Conservation (phyloP, 2,113 vertebrate genomes). For the Clarias magur region DNA sequence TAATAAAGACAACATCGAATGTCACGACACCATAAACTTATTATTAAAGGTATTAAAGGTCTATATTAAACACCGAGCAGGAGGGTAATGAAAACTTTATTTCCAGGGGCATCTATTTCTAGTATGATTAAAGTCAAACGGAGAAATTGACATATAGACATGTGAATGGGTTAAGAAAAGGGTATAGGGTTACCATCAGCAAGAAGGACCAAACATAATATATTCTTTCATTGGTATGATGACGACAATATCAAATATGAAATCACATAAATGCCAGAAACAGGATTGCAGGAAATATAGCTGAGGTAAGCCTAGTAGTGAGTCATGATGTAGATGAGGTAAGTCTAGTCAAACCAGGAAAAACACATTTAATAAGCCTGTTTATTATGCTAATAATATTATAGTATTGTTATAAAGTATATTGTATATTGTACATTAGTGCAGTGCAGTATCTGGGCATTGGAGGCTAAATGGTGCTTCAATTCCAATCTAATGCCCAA, state of each 20-base stretch:
- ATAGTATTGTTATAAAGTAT: not conserved
- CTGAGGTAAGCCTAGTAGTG: not conserved
- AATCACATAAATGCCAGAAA: not conserved
- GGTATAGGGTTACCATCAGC: not conserved
- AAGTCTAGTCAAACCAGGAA: not conserved
- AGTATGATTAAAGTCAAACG: not conserved
- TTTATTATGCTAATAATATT: no score
- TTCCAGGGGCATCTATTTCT: not conserved
- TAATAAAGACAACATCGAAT: conserved; percentile 2
- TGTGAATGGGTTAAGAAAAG: not conserved
- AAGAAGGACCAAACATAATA: not conserved
- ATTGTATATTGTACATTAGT: not conserved
- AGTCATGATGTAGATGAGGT: not conserved
- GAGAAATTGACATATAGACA: not conserved
- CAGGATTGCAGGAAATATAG: not conserved
- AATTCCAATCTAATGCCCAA: no score
- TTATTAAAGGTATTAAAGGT: not conserved
- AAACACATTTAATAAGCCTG: not conserved
- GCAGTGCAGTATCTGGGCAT: no score
- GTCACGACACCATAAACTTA: not conserved
- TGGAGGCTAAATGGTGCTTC: no score
- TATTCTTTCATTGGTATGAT: not conserved
- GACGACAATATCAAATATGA: not conserved
- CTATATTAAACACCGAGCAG: not conserved
- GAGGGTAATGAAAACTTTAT: not conserved